Conservation (phyloP, 2,113 vertebrate species). For the Chrysemys picta region DNA sequence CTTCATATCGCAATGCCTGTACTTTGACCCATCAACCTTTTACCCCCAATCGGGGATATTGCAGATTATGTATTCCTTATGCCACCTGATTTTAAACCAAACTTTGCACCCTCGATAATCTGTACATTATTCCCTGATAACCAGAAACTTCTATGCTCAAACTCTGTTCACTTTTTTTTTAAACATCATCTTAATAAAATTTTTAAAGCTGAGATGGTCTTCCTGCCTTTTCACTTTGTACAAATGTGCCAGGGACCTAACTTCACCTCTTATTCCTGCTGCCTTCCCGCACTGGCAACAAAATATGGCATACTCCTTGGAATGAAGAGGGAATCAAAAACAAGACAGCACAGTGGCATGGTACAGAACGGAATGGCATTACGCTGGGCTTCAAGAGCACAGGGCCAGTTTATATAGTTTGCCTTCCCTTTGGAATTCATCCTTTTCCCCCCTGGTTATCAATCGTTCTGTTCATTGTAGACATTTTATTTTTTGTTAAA, state of each 20-base stretch:
- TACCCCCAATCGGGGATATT: too few relatives aligned
- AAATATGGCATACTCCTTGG: not conserved
- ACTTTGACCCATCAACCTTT: too few relatives aligned
- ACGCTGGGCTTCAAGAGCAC: not conserved
- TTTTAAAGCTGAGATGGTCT: constrained; percentile 3
- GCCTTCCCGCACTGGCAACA: rapidly evolving
- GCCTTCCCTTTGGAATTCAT: not conserved
- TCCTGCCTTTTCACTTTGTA: constrained; percentile 6
- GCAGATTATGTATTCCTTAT: too few relatives aligned
- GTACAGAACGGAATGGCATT: not conserved
- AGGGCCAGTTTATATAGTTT: rapidly evolving
- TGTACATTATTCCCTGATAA: too few relatives aligned
- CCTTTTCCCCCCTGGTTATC: not conserved
- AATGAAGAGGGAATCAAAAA: not conserved
- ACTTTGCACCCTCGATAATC: too few relatives aligned
- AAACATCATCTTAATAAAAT: too few relatives aligned
- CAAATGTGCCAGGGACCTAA: not conserved
- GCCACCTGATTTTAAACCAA: too few relatives aligned
- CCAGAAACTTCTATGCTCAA: too few relatives aligned
- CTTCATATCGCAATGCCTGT: too few relatives aligned
- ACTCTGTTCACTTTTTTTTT: too few relatives aligned
- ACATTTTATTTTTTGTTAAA: not conserved
- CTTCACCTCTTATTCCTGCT: not conserved
- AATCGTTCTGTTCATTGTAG: not conserved
- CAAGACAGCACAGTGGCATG: not conserved